A percentile compares a stretch with the other conserved stretches of the same genome.
These are phyloP conservation scores for Ptilonorhynchus violaceus DNA, from an alignment of 2,113 vertebrate species.

Conservation along the genomic window DNA sequence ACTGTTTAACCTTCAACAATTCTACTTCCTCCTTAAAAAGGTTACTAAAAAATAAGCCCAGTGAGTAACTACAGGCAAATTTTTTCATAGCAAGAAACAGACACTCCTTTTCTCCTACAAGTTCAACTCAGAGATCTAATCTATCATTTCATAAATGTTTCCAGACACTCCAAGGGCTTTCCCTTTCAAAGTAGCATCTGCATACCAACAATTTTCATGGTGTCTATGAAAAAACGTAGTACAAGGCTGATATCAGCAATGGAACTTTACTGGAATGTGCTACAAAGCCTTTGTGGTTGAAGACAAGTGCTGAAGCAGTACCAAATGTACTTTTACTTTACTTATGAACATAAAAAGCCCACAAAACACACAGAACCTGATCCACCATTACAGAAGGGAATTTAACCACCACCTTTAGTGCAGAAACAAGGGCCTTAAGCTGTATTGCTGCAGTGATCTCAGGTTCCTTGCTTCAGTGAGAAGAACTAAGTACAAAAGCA, in stretches of 20 bases:
- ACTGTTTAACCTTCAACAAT: background rate
- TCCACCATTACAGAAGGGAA: background rate
- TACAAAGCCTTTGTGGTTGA: background rate
- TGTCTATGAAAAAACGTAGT: background rate
- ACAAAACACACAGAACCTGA: background rate
- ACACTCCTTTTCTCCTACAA: background rate
- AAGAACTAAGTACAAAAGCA: background rate
- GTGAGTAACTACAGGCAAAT: background rate
- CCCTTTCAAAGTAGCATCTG: conserved; percentile 8
- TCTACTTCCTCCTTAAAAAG: background rate
- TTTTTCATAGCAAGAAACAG: background rate
- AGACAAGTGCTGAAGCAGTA: background rate
- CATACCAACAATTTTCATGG: conserved; percentile 1
- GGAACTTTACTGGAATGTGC: background rate
- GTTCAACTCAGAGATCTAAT: conserved; percentile 6
- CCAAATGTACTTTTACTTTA: background rate
- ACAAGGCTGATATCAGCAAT: background rate
- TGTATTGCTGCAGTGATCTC: background rate
- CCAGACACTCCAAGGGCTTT: conserved; percentile 6
- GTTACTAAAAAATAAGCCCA: background rate
- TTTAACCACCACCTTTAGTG: background rate
- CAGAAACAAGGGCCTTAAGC: background rate
- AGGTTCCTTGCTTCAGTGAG: background rate
- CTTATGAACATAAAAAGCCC: background rate
- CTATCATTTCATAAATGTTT: background rate